Evolutionary conservation across 2,113 vertebrate species (phyloP).

Genomic region (Xiphorhynchus elegans): DNA sequence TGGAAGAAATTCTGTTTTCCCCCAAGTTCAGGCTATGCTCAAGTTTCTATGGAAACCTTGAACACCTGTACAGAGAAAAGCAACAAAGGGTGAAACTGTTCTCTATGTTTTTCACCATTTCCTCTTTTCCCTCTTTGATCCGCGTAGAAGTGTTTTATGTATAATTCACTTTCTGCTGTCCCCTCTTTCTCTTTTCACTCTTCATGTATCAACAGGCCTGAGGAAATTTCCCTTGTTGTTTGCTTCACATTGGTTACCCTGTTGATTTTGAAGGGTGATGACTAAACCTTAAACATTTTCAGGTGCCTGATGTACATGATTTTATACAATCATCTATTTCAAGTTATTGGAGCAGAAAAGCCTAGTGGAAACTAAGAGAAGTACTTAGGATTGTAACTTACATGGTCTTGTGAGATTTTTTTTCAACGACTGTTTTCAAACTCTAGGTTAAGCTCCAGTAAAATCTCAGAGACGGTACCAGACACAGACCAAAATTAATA

Average conservation of each 20-base stretch:
- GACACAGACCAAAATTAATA: not conserved
- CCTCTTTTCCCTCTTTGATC: slow-evolving; percentile 27
- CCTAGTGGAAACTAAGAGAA: not conserved
- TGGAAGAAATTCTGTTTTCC: not conserved
- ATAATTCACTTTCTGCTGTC: slow-evolving; percentile 31
- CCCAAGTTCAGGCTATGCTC: not conserved
- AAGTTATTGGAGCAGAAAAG: not conserved
- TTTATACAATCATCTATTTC: not conserved
- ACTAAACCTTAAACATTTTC: not conserved
- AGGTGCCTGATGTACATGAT: not conserved
- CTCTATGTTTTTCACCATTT: not conserved
- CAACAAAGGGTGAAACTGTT: not conserved
- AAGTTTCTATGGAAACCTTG: slow-evolving; percentile 47
- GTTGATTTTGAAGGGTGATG: not conserved
- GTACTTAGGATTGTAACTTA: not conserved
- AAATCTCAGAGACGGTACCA: not conserved
- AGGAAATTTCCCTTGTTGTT: not conserved
- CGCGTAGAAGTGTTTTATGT: slow-evolving; percentile 2
- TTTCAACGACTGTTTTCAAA: not conserved
- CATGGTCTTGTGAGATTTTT: not conserved
- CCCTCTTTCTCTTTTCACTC: not conserved
- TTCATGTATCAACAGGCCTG: not conserved
- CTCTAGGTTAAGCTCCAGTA: accelerated
- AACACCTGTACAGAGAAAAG: not conserved
- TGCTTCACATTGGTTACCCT: not conserved